These are phyloP conservation scores for Diorhabda carinulata DNA, from an alignment of 1,140 invertebrate genomes.

Conservation along the genomic window DNA sequence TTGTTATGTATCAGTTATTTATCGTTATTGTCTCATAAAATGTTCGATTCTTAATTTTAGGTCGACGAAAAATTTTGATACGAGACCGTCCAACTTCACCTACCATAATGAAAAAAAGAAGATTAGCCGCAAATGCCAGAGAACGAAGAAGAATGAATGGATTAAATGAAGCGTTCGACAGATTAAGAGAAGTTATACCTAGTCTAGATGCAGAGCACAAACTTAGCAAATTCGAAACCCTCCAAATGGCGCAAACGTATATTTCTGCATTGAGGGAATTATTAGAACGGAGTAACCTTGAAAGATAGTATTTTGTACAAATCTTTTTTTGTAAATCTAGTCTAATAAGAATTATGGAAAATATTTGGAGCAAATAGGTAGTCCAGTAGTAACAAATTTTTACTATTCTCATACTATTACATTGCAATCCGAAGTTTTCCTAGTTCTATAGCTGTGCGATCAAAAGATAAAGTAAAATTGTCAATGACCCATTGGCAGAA, in stretches of 20 bases:
- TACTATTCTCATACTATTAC: too few species aligned
- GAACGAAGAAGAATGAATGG: slow-evolving; percentile 73
- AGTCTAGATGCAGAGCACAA: slow-evolving; percentile 69
- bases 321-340: neutral
- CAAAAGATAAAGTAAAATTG: too few species aligned
- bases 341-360: too few species aligned
- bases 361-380: too few species aligned
- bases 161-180: slow-evolving; percentile 73
- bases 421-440: too few species aligned
- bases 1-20: neutral
- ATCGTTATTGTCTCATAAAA: neutral
- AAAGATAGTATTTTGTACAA: neutral
- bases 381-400: too few species aligned
- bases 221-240: slow-evolving; percentile 76
- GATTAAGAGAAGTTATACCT: slow-evolving; percentile 71
- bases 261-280: slow-evolving; percentile 66
- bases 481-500: too few species aligned
- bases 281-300: slow-evolving; percentile 42
- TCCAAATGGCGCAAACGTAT: slow-evolving; percentile 81
- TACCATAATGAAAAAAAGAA: slow-evolving; percentile 56
- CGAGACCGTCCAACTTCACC: slow-evolving; percentile 51
- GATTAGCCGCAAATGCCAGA: slow-evolving; percentile 68
- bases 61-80: slow-evolving; percentile 27
- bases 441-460: too few species aligned
- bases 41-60: slow-evolving; percentile 5